Evolutionary conservation across 1,140 invertebrate species (phyloP), one percentile per base, ranked within the genome.

Genomic region (Ericerus pela): DNA sequence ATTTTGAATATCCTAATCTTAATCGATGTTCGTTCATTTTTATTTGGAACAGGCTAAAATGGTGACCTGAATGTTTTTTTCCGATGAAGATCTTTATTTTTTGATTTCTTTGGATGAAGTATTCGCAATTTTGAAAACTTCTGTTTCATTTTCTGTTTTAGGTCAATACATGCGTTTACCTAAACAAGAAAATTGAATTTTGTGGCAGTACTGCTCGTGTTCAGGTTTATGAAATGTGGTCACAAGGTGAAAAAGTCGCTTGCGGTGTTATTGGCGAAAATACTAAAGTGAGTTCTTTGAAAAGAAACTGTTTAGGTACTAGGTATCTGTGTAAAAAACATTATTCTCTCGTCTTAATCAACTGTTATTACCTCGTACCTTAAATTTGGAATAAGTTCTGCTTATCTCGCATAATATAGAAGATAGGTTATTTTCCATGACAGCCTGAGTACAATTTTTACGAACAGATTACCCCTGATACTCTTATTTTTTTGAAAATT

Each of bases 111-210:
- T n/a, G n/a, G n/a, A n/a, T n/a, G n/a, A n/a, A n/a, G n/a, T n/a
- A n/a, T n/a, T n/a, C n/a, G n/a, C n/a, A n/a, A 10, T 16, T 51
- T 51, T 51, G 43, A 51, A 51, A 14, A 11, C 59, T 56, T 52
- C 51, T 38, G 12, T 11, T 36, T 54, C 55, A 54, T 52, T 54
- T 58, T 58, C 63, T 63, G 58, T 65, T 72, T 14, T 61, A 92
- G 88, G 79, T 86, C 1, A 82, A 90, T 62, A 88, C 87, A 27
- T 95, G 92, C 73, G 88, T 95, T 2, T 96, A 97, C 70, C 74
- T 91, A 37, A 93, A 92, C 64, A 97, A 96, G 70, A 96, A 94
- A 69, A 82, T 97, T 53, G 90, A 96, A 71, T 94, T 90, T 71
- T 88, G 85, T 68, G 79, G 80, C 43, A 81, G 82, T 22, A 82